These are phyloP conservation scores for Platyrinchus mystaceus DNA, from an alignment of 2,797 vertebrate genomes.

Conservation along the genomic window DNA sequence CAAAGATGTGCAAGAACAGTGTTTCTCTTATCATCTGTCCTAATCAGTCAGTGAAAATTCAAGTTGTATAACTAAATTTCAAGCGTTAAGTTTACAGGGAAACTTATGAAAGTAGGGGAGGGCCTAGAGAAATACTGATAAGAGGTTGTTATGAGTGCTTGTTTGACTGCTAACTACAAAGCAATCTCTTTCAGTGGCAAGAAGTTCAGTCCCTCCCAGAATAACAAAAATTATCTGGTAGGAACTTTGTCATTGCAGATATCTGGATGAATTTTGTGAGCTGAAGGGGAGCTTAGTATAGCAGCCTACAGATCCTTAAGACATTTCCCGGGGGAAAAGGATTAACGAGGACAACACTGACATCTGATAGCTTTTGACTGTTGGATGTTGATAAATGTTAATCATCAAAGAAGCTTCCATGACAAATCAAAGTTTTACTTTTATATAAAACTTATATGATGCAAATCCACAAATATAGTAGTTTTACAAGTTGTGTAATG, in stretches of 20 bases:
- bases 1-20: background rate
- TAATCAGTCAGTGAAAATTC: background rate
- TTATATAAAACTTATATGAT: background rate
- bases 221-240: background rate
- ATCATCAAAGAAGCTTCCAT: slow-evolving; percentile 1
- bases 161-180: background rate
- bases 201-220: background rate
- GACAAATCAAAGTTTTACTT: slow-evolving; percentile 2
- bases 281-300: slow-evolving; percentile 17
- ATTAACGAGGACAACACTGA: slow-evolving; percentile 1
- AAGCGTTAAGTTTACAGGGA: background rate
- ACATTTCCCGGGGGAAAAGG: slow-evolving; percentile 4
- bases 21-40: background rate
- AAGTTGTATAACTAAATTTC: background rate
- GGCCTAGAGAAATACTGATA: background rate
- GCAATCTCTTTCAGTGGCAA: background rate
- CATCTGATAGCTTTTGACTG: slow-evolving; percentile 49
- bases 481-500: background rate
- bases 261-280: background rate
- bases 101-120: background rate
- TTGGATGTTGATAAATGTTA: slow-evolving; percentile 23
- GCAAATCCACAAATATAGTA: background rate
- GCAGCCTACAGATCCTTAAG: slow-evolving; percentile 5
- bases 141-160: background rate
- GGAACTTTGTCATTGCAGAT: slow-evolving; percentile 7